Evolutionary conservation across 1,140 invertebrate species (phyloP).

Genomic region (Adelges cooleyi): DNA sequence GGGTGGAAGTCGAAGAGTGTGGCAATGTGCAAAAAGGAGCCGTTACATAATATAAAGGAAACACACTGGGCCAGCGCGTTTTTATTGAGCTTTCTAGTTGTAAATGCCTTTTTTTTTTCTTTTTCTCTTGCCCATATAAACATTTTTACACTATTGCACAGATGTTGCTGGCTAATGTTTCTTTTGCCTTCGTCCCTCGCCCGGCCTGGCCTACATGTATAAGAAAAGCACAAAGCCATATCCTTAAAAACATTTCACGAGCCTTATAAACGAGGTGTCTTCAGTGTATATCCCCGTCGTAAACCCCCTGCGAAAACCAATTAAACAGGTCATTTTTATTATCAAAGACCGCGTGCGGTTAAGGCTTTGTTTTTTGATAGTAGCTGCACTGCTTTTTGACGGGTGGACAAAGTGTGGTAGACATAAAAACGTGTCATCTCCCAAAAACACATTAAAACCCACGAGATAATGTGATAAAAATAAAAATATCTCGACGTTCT

Average conservation of each 20-base stretch:
- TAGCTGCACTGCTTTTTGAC: too few relatives aligned
- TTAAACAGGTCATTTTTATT: neutral
- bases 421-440: too few relatives aligned
- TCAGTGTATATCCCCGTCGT: too few relatives aligned
- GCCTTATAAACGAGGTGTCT: neutral
- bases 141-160: conserved; percentile 19
- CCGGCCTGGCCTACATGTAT: neutral
- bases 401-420: too few relatives aligned
- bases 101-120: conserved; percentile 15
- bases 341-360: too few relatives aligned
- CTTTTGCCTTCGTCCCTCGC: neutral
- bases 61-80: neutral
- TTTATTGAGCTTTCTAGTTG: conserved; percentile 13
- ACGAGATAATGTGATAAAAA: too few relatives aligned
- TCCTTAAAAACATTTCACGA: conserved; percentile 1
- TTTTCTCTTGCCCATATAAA: conserved; percentile 15
- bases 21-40: neutral
- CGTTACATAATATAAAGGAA: conserved; percentile 17
- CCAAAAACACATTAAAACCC: too few relatives aligned
- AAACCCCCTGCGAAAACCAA: neutral
- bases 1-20: too few relatives aligned
- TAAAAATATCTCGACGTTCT: too few relatives aligned
- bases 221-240: neutral
- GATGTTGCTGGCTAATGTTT: conserved; percentile 14
- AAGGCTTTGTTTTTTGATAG: too few relatives aligned